Conservation (phyloP, 1,140 invertebrate species). For the Subanguina moxae region DNA sequence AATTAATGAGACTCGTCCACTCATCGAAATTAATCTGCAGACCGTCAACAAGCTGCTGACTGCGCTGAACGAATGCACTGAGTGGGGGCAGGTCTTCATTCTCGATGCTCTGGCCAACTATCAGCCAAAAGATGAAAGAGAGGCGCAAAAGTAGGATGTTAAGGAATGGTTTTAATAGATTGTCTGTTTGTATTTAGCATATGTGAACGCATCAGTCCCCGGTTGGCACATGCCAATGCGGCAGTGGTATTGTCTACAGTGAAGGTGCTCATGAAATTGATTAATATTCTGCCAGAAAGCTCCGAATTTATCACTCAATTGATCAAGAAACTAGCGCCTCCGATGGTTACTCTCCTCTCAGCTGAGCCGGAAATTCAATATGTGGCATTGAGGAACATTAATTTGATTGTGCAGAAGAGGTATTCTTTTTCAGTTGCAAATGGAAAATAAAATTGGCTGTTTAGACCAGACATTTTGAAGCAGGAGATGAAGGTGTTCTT, state of each 20-base stretch:
- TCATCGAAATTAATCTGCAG: constrained; percentile 93
- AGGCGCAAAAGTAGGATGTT: constrained; percentile 77
- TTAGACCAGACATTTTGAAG: constrained; percentile 90
- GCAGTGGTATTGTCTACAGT: constrained; percentile 98
- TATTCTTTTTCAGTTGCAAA: constrained; percentile 29
- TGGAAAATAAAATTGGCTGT: constrained; percentile 22
- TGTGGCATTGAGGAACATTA: constrained; percentile 95
- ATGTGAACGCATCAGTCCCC: constrained; percentile 93
- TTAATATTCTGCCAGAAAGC: constrained; percentile 89
- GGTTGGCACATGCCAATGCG: constrained; percentile 96
- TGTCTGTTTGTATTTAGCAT: constrained; percentile 66
- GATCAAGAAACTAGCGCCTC: constrained; percentile 93
- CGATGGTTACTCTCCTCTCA: constrained; percentile 92
- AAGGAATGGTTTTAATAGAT: neutral
- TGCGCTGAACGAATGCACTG: constrained; percentile 96
- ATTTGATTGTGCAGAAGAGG: constrained; percentile 94
- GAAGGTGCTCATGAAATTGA: constrained; percentile 91
- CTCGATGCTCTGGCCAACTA: constrained; percentile 96
- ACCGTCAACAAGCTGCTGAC: constrained; percentile 97
- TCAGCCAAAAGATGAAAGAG: constrained; percentile 89
- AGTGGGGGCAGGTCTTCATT: constrained; percentile 86
- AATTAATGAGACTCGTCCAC: constrained; percentile 89
- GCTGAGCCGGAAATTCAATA: constrained; percentile 98
- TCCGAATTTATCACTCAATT: constrained; percentile 88
- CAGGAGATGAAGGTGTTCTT: constrained; percentile 99